Percentiles rank a stretch among this genome's conserved stretches.
These are phyloP conservation scores for Rhincodon typus DNA, from an alignment of 2,797 vertebrate species.

Conservation along the genomic window DNA sequence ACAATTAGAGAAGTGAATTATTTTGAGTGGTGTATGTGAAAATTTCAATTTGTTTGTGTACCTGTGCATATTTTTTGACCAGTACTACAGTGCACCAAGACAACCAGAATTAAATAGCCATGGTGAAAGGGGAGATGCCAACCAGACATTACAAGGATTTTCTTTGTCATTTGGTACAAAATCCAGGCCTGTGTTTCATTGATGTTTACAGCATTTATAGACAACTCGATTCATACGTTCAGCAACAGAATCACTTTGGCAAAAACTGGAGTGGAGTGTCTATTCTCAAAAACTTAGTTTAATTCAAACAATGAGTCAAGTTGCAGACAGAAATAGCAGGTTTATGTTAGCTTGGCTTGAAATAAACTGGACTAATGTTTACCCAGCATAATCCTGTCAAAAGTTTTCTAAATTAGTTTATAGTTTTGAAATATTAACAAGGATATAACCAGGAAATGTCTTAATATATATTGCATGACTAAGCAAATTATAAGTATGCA, in stretches of 20 bases:
- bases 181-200: background rate
- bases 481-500: background rate
- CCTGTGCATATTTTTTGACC: no score
- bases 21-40: no score
- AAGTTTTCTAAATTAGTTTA: background rate
- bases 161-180: no score
- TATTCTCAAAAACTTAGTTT: background rate
- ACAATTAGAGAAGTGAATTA: no score
- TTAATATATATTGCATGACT: background rate
- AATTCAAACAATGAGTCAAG: background rate
- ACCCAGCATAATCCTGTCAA: background rate
- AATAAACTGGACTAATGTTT: background rate
- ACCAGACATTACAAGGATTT: no score
- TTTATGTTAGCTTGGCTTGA: background rate
- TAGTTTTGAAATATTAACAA: background rate
- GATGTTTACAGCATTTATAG: background rate
- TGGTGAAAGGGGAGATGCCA: no score
- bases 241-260: background rate
- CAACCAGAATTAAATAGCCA: no score
- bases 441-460: background rate
- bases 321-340: background rate
- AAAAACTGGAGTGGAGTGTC: background rate
- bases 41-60: no score
- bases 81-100: no score
- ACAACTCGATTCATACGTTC: background rate